Conservation (phyloP, 2,113 vertebrate genomes). For the Otus sunia region DNA sequence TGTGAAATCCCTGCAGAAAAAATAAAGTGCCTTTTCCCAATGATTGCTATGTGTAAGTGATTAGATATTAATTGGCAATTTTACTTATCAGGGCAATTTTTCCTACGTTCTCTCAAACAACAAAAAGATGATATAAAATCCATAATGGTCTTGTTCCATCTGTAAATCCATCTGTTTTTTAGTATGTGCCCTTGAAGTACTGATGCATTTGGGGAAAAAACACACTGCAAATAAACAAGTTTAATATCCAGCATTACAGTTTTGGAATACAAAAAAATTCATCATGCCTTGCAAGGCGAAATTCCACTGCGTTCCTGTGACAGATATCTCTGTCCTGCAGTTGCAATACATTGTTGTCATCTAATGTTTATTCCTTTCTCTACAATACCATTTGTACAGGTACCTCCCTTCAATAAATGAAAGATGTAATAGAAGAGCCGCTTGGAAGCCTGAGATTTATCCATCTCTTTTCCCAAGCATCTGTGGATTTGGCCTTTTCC, state of each 20-base stretch:
- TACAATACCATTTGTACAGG: background rate
- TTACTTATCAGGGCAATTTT: background rate
- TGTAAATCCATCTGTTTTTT: slow-evolving; percentile 11
- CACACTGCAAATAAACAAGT: background rate
- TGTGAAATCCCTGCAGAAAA: background rate
- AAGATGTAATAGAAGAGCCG: background rate
- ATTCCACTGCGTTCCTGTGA: background rate
- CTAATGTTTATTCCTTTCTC: background rate
- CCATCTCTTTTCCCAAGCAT: background rate
- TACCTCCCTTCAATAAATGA: background rate
- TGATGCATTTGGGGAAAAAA: background rate
- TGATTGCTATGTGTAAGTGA: background rate
- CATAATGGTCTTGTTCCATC: background rate
- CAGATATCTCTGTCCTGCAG: background rate
- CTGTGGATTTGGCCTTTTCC: background rate
- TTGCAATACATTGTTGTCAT: background rate
- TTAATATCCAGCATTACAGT: background rate
- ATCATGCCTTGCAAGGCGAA: background rate
- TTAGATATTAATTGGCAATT: background rate
- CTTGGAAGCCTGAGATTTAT: background rate
- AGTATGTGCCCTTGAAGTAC: background rate
- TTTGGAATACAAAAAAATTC: background rate
- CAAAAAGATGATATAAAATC: background rate
- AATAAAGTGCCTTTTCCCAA: background rate
- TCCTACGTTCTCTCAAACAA: background rate